Evolutionary conservation across 2,113 vertebrate genomes (phyloP), one percentile per base, ranked within the genome.

Genomic region (Poeciliopsis prolifica): DNA sequence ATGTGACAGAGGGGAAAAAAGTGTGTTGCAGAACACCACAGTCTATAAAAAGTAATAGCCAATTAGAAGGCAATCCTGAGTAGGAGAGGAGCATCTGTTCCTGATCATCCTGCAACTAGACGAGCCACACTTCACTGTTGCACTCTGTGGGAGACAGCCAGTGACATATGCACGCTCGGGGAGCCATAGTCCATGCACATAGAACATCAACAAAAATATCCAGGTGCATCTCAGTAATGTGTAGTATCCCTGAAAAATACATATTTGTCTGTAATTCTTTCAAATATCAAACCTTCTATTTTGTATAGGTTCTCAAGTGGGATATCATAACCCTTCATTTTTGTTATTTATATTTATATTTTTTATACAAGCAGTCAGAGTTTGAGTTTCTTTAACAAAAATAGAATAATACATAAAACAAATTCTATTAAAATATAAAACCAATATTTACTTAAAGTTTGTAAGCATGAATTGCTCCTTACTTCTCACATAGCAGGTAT

Each of bases 1-100:
- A 89, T 87, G 85, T 83, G 78, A 78, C 75, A 68, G 72, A 74
- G 72, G 88, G 86, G 87, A 84, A 86, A 86, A 35, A 35, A 58
- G 51, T 84, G 80, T 83, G 85, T 74, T 85, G 81, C 83, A 77
- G 81, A 89, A 89, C 80, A 81, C 80, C 71, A 82, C 81, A 89
- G 78, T 91, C 91, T 91, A 90, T 91, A 94, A 94, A 94, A 94
- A 90, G 90, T 83, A 92, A 89, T 89, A 86, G 84, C 85, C 87
- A 94, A 94, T 94, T 92, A 94, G 87, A 92, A 91, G 76, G 78
- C 88, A 90, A 91, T 87, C 80, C 83, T 26, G 78, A 86, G 86
- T 83, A 90, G 86, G 83, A 85, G 78, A 82, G 85, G 74, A 91
- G 85, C 89, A 92, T 88, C 89, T 92, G 86, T 86, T 90, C 81